A percentile compares a stretch with the other conserved stretches of the same genome.
Conservation (phyloP, 2,797 vertebrate species). For the Cyprinella venusta region DNA sequence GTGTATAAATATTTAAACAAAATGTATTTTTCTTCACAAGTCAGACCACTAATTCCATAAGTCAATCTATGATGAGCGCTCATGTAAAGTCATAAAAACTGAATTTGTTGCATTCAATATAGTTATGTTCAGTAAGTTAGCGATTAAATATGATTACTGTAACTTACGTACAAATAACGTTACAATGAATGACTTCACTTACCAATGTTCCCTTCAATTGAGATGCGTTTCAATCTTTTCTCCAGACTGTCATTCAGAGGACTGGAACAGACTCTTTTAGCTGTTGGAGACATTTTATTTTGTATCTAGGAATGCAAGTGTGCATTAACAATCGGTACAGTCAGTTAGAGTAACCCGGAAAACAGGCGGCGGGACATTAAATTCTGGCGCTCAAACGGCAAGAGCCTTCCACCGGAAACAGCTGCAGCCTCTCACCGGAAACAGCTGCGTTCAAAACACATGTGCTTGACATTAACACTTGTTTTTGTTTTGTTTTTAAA, state of each 20-base stretch:
- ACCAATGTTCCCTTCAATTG: constrained; percentile 94
- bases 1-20: neutral
- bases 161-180: neutral
- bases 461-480: neutral
- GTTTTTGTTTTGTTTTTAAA: no score
- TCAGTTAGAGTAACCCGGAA: neutral
- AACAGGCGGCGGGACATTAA: constrained; percentile 20
- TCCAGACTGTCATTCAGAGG: constrained; percentile 64
- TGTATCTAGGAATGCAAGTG: neutral
- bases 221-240: constrained; percentile 80
- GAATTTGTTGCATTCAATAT: neutral
- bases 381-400: constrained; percentile 46
- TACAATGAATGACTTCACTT: constrained; percentile 74
- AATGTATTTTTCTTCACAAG: no score
- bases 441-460: constrained; percentile 17
- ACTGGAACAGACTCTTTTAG: constrained; percentile 79
- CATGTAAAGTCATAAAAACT: neutral
- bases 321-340: neutral
- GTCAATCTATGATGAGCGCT: no score
- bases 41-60: neutral
- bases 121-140: neutral
- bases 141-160: neutral
- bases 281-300: constrained; percentile 77
- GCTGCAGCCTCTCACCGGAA: neutral
- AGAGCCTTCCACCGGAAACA: neutral